Evolutionary conservation across 2,888 invertebrate species (phyloP).

Genomic region (Tyria jacobaeae): DNA sequence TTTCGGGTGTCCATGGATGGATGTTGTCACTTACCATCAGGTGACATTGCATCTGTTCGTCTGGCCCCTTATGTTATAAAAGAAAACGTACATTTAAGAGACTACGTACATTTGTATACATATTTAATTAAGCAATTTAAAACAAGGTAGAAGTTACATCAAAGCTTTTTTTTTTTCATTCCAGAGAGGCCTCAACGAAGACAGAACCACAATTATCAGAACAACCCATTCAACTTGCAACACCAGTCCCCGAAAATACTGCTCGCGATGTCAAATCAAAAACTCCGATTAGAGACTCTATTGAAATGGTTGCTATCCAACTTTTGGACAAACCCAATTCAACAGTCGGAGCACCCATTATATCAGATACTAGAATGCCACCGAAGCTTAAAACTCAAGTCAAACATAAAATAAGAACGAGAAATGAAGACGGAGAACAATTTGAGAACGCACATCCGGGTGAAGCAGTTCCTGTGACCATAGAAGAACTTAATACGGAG

Average conservation of each 20-base stretch:
- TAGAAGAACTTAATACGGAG: constrained; percentile 88
- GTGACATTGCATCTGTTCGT: too few relatives aligned
- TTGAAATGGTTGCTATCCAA: constrained; percentile 87
- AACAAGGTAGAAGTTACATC: too few relatives aligned
- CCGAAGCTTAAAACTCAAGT: constrained; percentile 87
- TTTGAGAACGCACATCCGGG: constrained; percentile 88
- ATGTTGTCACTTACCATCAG: too few relatives aligned
- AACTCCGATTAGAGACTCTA: constrained; percentile 84
- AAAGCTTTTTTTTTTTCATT: constrained; percentile 22
- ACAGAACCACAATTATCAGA: constrained; percentile 11
- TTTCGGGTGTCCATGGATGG: too few relatives aligned
- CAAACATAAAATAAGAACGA: constrained; percentile 77
- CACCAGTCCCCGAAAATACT: constrained; percentile 50
- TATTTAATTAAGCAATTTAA: too few relatives aligned
- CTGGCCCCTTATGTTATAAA: too few relatives aligned
- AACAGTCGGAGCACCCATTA: constrained; percentile 71
- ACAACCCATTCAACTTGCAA: constrained; percentile 24
- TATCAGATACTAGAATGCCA: constrained; percentile 88
- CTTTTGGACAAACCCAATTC: constrained; percentile 80
- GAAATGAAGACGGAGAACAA: constrained; percentile 70
- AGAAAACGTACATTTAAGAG: too few relatives aligned
- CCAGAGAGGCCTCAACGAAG: constrained; percentile 21
- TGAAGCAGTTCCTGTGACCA: constrained; percentile 88
- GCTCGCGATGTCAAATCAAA: constrained; percentile 76
- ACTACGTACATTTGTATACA: too few relatives aligned